These are phyloP conservation scores for Albula glossodonta DNA, from an alignment of 2,113 vertebrate genomes.

Conservation along the genomic window DNA sequence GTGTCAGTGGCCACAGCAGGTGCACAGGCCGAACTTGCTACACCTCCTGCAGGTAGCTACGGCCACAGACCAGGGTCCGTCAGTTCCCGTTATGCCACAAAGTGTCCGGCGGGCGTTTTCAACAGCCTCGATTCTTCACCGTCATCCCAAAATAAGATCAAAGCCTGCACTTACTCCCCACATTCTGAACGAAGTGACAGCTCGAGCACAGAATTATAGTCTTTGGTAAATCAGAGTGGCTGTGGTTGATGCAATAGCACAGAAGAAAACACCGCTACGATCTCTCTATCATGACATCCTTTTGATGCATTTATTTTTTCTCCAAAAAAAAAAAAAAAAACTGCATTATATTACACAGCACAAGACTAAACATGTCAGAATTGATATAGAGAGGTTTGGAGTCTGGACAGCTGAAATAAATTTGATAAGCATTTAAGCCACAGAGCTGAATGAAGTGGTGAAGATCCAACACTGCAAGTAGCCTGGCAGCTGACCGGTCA, in stretches of 20 bases:
- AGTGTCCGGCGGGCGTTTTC: conserved; percentile 42
- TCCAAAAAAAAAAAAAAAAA: background rate
- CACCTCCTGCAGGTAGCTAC: conserved; percentile 55
- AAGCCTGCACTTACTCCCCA: conserved; percentile 33
- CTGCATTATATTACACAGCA: conserved; percentile 30
- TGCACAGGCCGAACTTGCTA: conserved; percentile 54
- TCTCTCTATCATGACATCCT: conserved; percentile 25
- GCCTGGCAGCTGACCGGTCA: background rate
- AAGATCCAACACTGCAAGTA: background rate
- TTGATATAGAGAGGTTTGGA: conserved; percentile 22
- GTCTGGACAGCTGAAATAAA: conserved; percentile 50
- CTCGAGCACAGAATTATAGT: conserved; percentile 32
- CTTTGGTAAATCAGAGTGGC: conserved; percentile 37
- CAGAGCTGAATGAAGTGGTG: conserved; percentile 20
- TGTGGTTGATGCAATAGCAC: conserved; percentile 31
- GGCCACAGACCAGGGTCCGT: conserved; percentile 51
- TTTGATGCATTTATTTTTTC: conserved; percentile 32
- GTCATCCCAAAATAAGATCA: conserved; percentile 43
- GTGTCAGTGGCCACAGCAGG: conserved; percentile 34
- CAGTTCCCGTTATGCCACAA: conserved; percentile 61
- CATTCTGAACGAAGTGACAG: conserved; percentile 49
- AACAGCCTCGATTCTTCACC: conserved; percentile 50
- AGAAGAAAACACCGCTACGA: conserved; percentile 30
- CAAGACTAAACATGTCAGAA: conserved; percentile 41
- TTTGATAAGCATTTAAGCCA: conserved; percentile 39